Evolutionary conservation across 2,888 invertebrate species (phyloP).

Genomic region (Epinotia demarniana): DNA sequence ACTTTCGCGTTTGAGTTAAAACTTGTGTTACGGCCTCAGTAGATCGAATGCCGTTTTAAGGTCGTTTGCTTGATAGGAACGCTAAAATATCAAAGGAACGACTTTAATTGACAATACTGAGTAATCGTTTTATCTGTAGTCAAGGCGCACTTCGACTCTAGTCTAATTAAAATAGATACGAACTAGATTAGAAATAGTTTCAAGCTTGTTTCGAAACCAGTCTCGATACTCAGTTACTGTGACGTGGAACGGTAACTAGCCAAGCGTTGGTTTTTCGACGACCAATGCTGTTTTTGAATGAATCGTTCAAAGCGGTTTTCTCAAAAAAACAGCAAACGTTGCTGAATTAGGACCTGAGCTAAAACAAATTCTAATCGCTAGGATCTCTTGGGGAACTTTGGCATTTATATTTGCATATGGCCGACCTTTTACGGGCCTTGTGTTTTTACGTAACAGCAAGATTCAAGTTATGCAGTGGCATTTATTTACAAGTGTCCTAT

Average conservation of each 20-base stretch:
- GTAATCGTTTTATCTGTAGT: constrained; percentile 61
- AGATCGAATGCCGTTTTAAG: constrained; percentile 83
- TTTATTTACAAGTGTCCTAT: neutral
- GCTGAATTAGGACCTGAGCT: constrained; percentile 49
- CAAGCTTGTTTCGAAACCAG: constrained; percentile 68
- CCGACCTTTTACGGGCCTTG: constrained; percentile 66
- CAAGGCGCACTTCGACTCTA: constrained; percentile 60
- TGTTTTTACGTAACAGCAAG: constrained; percentile 63
- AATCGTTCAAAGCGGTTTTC: constrained; percentile 47
- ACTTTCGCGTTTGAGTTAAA: constrained; percentile 81
- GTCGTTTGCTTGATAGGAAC: constrained; percentile 76
- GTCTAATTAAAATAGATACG: constrained; percentile 74
- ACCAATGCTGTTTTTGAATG: constrained; percentile 58
- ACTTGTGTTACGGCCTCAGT: constrained; percentile 77
- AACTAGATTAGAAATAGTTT: constrained; percentile 73
- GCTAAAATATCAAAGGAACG: constrained; percentile 54
- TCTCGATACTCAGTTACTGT: constrained; percentile 51
- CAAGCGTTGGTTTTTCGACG: constrained; percentile 57
- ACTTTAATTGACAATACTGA: constrained; percentile 58
- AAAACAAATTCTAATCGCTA: constrained; percentile 27
- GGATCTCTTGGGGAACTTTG: constrained; percentile 55
- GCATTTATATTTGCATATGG: constrained; percentile 58
- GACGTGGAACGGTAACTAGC: constrained; percentile 53
- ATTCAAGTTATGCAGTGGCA: constrained; percentile 25
- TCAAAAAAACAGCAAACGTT: constrained; percentile 56